phyloP scores from a whole-genome alignment of 2,113 vertebrate species.

The Saccopteryx bilineata region DNA sequence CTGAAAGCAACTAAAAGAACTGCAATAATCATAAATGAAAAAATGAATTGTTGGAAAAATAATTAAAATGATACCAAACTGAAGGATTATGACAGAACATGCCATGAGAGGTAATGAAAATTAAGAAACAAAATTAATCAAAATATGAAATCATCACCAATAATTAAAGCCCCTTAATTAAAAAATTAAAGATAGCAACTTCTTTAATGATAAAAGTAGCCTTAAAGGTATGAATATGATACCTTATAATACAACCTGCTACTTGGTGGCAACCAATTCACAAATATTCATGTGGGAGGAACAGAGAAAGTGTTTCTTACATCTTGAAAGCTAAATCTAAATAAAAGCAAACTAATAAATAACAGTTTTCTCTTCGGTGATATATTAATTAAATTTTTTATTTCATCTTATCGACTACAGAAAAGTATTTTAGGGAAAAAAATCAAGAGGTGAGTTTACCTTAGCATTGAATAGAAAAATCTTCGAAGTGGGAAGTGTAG shows the following conservation, averaged over 20 bases:
- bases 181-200: constrained; percentile 82
- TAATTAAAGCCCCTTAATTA: constrained; percentile 74
- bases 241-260: constrained; percentile 5
- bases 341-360: constrained; percentile 53
- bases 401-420: background rate
- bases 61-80: constrained; percentile 79
- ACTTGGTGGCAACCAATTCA: background rate
- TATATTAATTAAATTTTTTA: constrained; percentile 31
- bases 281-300: background rate
- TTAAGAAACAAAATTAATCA: constrained; percentile 83
- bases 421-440: background rate
- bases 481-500: background rate
- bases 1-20: constrained; percentile 68
- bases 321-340: constrained; percentile 57
- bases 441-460: background rate
- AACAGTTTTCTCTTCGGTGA: constrained; percentile 12
- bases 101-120: constrained; percentile 80
- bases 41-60: constrained; percentile 68
- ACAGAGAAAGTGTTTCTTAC: background rate
- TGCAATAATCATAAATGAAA: constrained; percentile 72
- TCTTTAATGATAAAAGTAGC: constrained; percentile 79
- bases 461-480: background rate
- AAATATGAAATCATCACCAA: constrained; percentile 84
- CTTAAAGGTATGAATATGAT: constrained; percentile 79
- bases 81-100: constrained; percentile 82